phyloP scores from a whole-genome alignment of 1,140 invertebrate species.

The Meloidogyne chitwoodi region DNA sequence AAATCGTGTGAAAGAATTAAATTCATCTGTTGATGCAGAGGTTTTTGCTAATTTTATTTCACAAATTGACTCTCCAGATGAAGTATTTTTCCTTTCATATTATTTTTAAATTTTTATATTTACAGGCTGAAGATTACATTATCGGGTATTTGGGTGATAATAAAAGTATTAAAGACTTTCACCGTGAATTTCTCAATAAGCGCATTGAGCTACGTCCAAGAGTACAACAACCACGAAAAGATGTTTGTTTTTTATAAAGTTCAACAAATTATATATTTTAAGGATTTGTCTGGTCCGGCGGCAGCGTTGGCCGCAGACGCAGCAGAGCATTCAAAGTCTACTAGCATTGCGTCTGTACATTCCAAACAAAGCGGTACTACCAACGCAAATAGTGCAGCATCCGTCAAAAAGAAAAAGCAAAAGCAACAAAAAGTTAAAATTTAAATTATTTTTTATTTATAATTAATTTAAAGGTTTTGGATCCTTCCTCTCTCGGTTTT shows the following conservation, averaged over 20 bases:
- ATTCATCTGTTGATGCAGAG: slow-evolving; percentile 39
- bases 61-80: slow-evolving; percentile 40
- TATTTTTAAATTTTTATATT: background rate
- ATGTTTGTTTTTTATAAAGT: slow-evolving; percentile 26
- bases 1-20: slow-evolving; percentile 33
- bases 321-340: background rate
- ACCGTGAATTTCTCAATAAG: slow-evolving; percentile 45
- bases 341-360: background rate
- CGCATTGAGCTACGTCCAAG: slow-evolving; percentile 42
- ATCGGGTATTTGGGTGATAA: slow-evolving; percentile 43
- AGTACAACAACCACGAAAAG: slow-evolving; percentile 19
- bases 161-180: slow-evolving; percentile 42
- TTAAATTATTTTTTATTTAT: background rate
- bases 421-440: slow-evolving; percentile 9
- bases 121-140: slow-evolving; percentile 42
- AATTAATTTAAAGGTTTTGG: slow-evolving; percentile 13
- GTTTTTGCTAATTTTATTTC: slow-evolving; percentile 34
- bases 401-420: slow-evolving; percentile 22
- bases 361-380: background rate
- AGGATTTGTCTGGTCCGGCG: slow-evolving; percentile 42
- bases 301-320: slow-evolving; percentile 17
- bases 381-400: background rate
- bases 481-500: slow-evolving; percentile 26
- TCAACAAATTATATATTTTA: background rate
- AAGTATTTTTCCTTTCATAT: slow-evolving; percentile 16